Percentiles rank a stretch among this genome's conserved stretches.
These are phyloP conservation scores for Drosophila orena DNA, from an alignment of 1,140 invertebrate species.

Conservation along the genomic window DNA sequence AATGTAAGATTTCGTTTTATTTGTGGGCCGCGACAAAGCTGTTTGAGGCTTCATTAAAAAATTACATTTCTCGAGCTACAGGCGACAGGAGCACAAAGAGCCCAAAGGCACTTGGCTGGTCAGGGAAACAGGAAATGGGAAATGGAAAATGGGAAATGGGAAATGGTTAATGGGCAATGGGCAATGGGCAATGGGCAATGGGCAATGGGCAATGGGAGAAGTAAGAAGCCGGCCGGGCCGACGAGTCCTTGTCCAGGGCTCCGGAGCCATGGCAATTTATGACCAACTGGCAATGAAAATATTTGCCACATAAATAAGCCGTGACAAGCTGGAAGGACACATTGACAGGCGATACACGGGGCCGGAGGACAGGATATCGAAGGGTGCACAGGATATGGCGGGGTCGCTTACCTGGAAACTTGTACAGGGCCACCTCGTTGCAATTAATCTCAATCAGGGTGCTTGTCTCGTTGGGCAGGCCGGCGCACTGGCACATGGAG, in stretches of 20 bases:
- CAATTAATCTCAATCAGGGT: slow-evolving; percentile 88
- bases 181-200: not conserved
- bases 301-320: slow-evolving; percentile 77
- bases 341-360: slow-evolving; percentile 24
- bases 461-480: slow-evolving; percentile 86
- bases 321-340: slow-evolving; percentile 56
- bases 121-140: not conserved
- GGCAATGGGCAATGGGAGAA: not conserved
- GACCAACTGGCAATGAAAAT: slow-evolving; percentile 66
- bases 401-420: slow-evolving; percentile 86
- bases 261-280: slow-evolving; percentile 65
- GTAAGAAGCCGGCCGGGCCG: not conserved
- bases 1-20: slow-evolving; percentile 84
- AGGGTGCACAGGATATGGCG: not conserved
- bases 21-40: slow-evolving; percentile 65
- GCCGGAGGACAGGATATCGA: not conserved
- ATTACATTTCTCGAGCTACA: slow-evolving; percentile 63
- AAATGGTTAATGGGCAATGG: not conserved
- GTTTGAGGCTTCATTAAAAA: slow-evolving; percentile 80
- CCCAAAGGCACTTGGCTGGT: not conserved
- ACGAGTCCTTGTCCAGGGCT: slow-evolving; percentile 3
- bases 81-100: slow-evolving; percentile 38
- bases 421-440: slow-evolving; percentile 87
- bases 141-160: not conserved
- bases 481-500: slow-evolving; percentile 88